These are phyloP conservation scores for Perca flavescens DNA, from an alignment of 2,113 vertebrate genomes.

Conservation along the genomic window DNA sequence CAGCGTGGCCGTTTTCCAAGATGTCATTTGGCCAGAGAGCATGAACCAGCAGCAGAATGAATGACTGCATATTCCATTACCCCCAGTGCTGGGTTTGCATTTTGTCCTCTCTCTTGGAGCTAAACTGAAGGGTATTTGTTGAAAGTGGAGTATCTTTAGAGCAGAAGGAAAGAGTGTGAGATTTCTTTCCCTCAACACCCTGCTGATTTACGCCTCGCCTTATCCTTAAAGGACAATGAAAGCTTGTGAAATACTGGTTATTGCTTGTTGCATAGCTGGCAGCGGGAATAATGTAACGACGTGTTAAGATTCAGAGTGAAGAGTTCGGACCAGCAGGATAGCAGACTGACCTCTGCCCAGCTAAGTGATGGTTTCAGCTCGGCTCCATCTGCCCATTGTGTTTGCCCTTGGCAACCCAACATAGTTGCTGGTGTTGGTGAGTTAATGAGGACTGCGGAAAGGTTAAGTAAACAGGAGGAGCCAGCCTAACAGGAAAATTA, in stretches of 20 bases:
- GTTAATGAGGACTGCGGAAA: slow-evolving; percentile 85
- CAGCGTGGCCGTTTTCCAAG: slow-evolving; percentile 66
- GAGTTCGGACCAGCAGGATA: slow-evolving; percentile 65
- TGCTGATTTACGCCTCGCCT: slow-evolving; percentile 47
- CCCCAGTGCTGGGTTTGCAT: slow-evolving; percentile 77
- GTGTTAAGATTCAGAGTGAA: slow-evolving; percentile 66
- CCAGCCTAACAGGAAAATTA: slow-evolving; percentile 80
- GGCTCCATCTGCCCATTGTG: slow-evolving; percentile 80
- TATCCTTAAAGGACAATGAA: slow-evolving; percentile 54
- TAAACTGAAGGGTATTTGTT: slow-evolving; percentile 65
- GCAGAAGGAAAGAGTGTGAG: slow-evolving; percentile 44
- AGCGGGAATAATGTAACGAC: slow-evolving; percentile 73
- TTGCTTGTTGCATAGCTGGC: slow-evolving; percentile 51
- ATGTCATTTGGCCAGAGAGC: slow-evolving; percentile 79
- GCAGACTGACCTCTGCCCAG: slow-evolving; percentile 68
- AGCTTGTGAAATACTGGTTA: slow-evolving; percentile 53
- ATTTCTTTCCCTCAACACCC: slow-evolving; percentile 41
- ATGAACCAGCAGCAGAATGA: slow-evolving; percentile 76
- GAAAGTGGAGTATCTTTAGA: slow-evolving; percentile 40
- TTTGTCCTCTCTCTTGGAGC: slow-evolving; percentile 68
- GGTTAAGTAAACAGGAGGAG: slow-evolving; percentile 87
- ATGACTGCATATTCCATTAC: slow-evolving; percentile 81
- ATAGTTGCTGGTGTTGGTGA: slow-evolving; percentile 74
- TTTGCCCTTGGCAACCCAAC: slow-evolving; percentile 82
- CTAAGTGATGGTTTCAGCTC: slow-evolving; percentile 78